Conservation (phyloP, 1,140 invertebrate genomes). For the Berghia stephanieae region DNA sequence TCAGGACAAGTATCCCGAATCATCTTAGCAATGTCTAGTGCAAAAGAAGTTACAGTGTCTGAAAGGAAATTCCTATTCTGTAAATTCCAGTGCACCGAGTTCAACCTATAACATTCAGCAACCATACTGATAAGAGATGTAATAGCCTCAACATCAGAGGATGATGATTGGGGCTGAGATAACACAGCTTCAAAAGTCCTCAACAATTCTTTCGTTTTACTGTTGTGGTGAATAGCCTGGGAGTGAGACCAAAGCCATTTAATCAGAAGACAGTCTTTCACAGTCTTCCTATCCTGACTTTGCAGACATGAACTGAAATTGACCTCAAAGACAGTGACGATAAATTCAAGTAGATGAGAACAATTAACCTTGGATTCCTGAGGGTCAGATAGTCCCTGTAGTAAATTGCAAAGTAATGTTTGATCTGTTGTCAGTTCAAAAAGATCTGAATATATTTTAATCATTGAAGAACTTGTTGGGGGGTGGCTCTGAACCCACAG, state of each 20-base stretch:
- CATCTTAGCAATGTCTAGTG: neutral
- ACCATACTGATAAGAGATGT: slow-evolving; percentile 8
- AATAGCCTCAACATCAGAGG: neutral
- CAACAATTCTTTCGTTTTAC: neutral
- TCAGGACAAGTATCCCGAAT: neutral
- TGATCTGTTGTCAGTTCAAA: too few species aligned
- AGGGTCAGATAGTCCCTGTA: too few species aligned
- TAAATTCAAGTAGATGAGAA: too few species aligned
- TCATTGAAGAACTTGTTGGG: too few species aligned
- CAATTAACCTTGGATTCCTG: too few species aligned
- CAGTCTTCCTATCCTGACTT: neutral
- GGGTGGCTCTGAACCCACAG: too few species aligned
- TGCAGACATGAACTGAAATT: slow-evolving; percentile 5
- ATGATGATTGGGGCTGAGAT: neutral
- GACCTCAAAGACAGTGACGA: slow-evolving; percentile 23
- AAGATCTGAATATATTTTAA: too few species aligned
- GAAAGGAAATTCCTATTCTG: neutral
- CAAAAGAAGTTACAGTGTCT: neutral
- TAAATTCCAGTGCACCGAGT: neutral
- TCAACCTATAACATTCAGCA: neutral
- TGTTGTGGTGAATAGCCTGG: neutral
- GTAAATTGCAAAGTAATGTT: too few species aligned
- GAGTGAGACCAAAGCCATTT: slow-evolving; percentile 13
- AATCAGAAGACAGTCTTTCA: slow-evolving; percentile 9
- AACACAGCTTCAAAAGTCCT: neutral